A percentile compares a stretch with the other conserved stretches of the same genome.
Evolutionary conservation across 1,140 invertebrate species (phyloP).

Genomic region (Drosophila pruinosa): DNA sequence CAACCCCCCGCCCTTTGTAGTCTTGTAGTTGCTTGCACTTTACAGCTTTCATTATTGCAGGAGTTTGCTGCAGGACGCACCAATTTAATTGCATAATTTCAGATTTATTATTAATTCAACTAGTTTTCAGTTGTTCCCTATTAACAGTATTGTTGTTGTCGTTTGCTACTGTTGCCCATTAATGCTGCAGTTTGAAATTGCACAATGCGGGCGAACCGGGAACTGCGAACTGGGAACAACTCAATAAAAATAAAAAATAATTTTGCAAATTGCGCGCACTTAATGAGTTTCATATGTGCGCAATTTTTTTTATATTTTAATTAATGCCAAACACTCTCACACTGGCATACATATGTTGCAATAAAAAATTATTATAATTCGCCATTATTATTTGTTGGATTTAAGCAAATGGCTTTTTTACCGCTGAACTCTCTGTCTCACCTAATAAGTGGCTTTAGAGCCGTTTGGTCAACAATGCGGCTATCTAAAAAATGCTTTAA

Average conservation of each 20-base stretch:
- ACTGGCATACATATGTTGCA: background rate
- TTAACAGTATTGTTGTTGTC: background rate
- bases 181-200: slow-evolving; percentile 41
- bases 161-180: slow-evolving; percentile 28
- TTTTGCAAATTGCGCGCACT: slow-evolving; percentile 64
- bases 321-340: slow-evolving; percentile 53
- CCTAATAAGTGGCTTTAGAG: slow-evolving; percentile 17
- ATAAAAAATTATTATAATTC: slow-evolving; percentile 35
- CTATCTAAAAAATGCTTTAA: background rate
- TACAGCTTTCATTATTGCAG: slow-evolving; percentile 5
- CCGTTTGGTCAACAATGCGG: background rate
- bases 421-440: background rate
- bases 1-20: too few species aligned
- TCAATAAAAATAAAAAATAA: slow-evolving; percentile 77
- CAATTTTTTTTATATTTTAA: slow-evolving; percentile 43
- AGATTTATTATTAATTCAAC: slow-evolving; percentile 71
- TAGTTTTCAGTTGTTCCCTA: slow-evolving; percentile 6
- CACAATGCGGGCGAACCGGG: slow-evolving; percentile 22
- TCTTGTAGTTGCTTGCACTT: too few species aligned
- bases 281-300: slow-evolving; percentile 69
- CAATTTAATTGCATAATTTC: slow-evolving; percentile 71
- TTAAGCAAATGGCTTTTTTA: slow-evolving; percentile 1
- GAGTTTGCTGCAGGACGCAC: slow-evolving; percentile 37
- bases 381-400: slow-evolving; percentile 4
- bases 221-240: slow-evolving; percentile 41